Conservation (phyloP, 2,888 invertebrate species). For the Himalopsyche tibetana region DNA sequence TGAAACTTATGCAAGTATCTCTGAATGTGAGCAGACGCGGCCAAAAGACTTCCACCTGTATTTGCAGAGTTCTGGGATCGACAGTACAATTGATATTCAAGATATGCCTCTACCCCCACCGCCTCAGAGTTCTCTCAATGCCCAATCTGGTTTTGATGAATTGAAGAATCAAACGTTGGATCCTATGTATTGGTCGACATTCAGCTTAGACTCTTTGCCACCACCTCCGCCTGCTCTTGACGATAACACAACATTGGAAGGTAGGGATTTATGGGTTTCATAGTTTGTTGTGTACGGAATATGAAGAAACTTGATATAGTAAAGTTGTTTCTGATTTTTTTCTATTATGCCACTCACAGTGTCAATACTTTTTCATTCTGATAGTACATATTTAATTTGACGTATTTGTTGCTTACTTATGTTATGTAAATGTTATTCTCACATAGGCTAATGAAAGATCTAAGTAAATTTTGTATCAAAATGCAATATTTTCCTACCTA, state of each 20-base stretch:
- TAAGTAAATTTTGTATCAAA: too few species aligned
- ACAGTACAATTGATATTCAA: slow-evolving; percentile 67
- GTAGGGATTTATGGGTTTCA: slow-evolving; percentile 33
- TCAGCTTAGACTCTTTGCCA: slow-evolving; percentile 88
- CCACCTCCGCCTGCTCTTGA: slow-evolving; percentile 83
- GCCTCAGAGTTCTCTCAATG: slow-evolving; percentile 76
- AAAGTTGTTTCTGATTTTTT: too few species aligned
- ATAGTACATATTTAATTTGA: too few species aligned
- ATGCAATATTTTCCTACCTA: too few species aligned
- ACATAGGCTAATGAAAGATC: too few species aligned
- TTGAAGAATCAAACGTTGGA: slow-evolving; percentile 68
- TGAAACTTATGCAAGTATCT: background rate
- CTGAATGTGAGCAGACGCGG: background rate
- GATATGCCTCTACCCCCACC: slow-evolving; percentile 83
- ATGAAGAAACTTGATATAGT: too few species aligned
- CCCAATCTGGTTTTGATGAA: slow-evolving; percentile 67
- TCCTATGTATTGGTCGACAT: slow-evolving; percentile 83
- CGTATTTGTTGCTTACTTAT: too few species aligned
- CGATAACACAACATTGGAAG: slow-evolving; percentile 57
- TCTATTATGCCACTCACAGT: too few species aligned
- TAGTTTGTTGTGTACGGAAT: too few species aligned
- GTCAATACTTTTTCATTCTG: too few species aligned
- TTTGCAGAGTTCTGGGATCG: background rate
- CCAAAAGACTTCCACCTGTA: slow-evolving; percentile 22
- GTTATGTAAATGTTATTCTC: too few species aligned